phyloP scores from a whole-genome alignment of 2,888 invertebrate genomes.

The Suillia variegata region DNA sequence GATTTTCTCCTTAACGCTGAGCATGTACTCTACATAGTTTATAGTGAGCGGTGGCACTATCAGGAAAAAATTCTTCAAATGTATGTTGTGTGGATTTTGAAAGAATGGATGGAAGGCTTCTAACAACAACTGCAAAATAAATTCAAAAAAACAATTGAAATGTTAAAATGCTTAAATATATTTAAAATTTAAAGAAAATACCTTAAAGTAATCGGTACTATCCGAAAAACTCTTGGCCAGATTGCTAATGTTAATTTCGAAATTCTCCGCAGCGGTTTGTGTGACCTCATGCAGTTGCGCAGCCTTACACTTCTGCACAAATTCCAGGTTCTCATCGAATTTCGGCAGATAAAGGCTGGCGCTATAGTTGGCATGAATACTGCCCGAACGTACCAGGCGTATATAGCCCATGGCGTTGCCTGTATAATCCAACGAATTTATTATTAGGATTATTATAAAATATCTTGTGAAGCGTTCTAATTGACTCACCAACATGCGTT shows the following conservation, averaged over 20 bases:
- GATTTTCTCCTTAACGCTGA: slow-evolving; percentile 90
- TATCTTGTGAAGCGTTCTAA: too few species aligned
- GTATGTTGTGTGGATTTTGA: slow-evolving; percentile 82
- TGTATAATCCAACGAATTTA: slow-evolving; percentile 57
- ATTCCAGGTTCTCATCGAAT: slow-evolving; percentile 69
- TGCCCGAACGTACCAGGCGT: slow-evolving; percentile 90
- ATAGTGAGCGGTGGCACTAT: slow-evolving; percentile 92
- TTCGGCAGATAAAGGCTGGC: slow-evolving; percentile 89
- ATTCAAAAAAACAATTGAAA: too few species aligned
- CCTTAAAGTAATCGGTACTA: slow-evolving; percentile 56
- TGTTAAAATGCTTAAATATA: background rate
- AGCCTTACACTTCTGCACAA: slow-evolving; percentile 69
- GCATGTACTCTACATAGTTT: slow-evolving; percentile 92
- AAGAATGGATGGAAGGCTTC: slow-evolving; percentile 92
- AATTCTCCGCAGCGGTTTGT: slow-evolving; percentile 70
- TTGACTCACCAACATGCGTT: slow-evolving; percentile 80
- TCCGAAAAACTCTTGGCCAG: slow-evolving; percentile 82
- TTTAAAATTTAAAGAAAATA: slow-evolving; percentile 24
- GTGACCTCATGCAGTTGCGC: slow-evolving; percentile 67
- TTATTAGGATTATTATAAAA: slow-evolving; percentile 26
- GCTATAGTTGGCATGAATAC: slow-evolving; percentile 88
- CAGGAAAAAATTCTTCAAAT: slow-evolving; percentile 89
- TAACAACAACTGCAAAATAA: slow-evolving; percentile 72
- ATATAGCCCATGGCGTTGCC: slow-evolving; percentile 94
- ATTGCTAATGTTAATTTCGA: slow-evolving; percentile 79